Percentiles rank a stretch among this genome's conserved stretches.
Conservation (phyloP, 2,888 invertebrate species). For the Leptogaster cylindrica region DNA sequence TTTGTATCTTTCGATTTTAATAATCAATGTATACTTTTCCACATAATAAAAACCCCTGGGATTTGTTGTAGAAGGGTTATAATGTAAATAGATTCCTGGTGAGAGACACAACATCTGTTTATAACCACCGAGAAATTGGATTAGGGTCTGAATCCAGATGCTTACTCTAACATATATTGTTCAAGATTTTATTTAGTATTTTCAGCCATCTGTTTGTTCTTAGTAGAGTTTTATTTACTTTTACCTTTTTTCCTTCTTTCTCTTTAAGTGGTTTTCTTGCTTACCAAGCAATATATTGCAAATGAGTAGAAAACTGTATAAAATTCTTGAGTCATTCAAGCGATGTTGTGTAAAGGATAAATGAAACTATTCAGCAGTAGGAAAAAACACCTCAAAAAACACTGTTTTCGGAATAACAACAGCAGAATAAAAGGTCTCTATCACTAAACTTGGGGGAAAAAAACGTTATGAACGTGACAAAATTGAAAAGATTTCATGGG, state of each 20-base stretch:
- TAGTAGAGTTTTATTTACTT: constrained; percentile 7
- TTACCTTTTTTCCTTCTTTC: neutral
- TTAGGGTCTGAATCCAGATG: too few relatives aligned
- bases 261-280: neutral
- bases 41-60: neutral
- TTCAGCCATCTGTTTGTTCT: too few relatives aligned
- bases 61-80: neutral
- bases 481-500: constrained; percentile 8
- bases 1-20: too few relatives aligned
- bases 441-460: constrained; percentile 5
- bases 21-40: too few relatives aligned
- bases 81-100: neutral
- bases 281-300: constrained; percentile 12
- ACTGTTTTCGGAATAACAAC: constrained; percentile 3
- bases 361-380: neutral
- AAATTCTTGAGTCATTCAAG: neutral
- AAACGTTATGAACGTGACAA: constrained; percentile 17
- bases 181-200: too few relatives aligned
- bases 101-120: neutral
- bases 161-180: too few relatives aligned
- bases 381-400: neutral
- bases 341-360: neutral
- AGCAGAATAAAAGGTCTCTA: constrained; percentile 5
- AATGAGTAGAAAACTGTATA: constrained; percentile 10
- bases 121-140: neutral